Conservation (phyloP, 1,140 invertebrate genomes). For the Adoxophyes honmai region DNA sequence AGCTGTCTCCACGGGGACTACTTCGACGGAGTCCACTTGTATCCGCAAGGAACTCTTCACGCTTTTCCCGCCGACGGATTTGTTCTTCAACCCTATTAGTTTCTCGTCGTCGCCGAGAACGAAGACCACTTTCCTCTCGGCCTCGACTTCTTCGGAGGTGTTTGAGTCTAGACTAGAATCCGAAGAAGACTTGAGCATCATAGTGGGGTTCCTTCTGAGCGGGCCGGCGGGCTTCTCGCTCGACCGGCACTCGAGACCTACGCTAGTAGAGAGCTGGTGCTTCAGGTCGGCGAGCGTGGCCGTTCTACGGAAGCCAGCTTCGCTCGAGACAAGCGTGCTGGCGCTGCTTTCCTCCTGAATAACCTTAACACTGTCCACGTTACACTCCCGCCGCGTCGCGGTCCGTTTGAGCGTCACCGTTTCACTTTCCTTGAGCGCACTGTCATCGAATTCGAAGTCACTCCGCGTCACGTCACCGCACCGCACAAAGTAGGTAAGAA, state of each 20-base stretch:
- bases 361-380: slow-evolving; percentile 37
- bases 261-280: slow-evolving; percentile 56
- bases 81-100: slow-evolving; percentile 78
- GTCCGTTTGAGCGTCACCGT: slow-evolving; percentile 24
- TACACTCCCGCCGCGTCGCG: slow-evolving; percentile 24
- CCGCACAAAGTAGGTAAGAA: slow-evolving; percentile 90
- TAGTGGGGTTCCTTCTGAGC: slow-evolving; percentile 48
- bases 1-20: slow-evolving; percentile 24
- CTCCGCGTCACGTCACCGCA: slow-evolving; percentile 82
- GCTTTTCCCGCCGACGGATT: slow-evolving; percentile 53
- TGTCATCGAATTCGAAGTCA: slow-evolving; percentile 49
- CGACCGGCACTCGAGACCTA: slow-evolving; percentile 29
- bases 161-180: slow-evolving; percentile 54
- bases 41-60: slow-evolving; percentile 58
- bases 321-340: slow-evolving; percentile 47
- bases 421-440: slow-evolving; percentile 35
- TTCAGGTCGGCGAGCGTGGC: slow-evolving; percentile 54
- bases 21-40: slow-evolving; percentile 36
- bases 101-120: slow-evolving; percentile 87
- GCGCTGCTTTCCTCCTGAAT: slow-evolving; percentile 48
- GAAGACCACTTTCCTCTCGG: slow-evolving; percentile 81
- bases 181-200: slow-evolving; percentile 45
- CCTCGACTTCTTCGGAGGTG: slow-evolving; percentile 44
- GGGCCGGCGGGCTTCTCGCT: slow-evolving; percentile 22
- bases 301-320: slow-evolving; percentile 48